These are phyloP conservation scores for Ganaspis sp. DNA, from an alignment of 1,140 invertebrate species.

Conservation along the genomic window DNA sequence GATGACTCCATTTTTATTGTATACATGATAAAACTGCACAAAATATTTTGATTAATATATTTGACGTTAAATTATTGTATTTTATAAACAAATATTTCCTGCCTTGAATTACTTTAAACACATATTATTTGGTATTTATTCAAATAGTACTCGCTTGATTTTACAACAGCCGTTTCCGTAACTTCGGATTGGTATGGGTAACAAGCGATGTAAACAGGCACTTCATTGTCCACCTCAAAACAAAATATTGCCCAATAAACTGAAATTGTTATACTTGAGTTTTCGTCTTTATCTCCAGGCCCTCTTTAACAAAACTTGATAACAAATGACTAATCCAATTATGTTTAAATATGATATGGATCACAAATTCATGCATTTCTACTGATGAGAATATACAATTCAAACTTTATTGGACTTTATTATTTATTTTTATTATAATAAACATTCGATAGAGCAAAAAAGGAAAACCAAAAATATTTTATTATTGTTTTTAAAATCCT, in stretches of 20 bases:
- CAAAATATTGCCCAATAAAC: neutral
- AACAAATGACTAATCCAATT: neutral
- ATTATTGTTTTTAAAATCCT: too few relatives aligned
- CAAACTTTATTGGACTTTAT: neutral
- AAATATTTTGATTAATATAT: too few relatives aligned
- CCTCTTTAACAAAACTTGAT: neutral
- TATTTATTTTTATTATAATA: too few relatives aligned
- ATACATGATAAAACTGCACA: too few relatives aligned
- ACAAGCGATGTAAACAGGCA: neutral
- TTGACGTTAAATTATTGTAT: too few relatives aligned
- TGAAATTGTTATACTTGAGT: neutral
- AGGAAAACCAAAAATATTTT: too few relatives aligned
- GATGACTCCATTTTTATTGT: too few relatives aligned
- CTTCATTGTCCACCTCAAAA: neutral
- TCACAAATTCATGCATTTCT: neutral
- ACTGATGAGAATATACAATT: conserved; percentile 4
- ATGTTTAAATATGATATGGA: neutral
- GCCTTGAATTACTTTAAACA: neutral
- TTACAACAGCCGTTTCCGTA: neutral
- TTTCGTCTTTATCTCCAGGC: neutral
- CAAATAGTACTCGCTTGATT: neutral
- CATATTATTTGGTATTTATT: neutral
- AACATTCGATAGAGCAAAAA: too few relatives aligned
- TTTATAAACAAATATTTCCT: too few relatives aligned
- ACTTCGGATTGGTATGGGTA: neutral